Evolutionary conservation across 1,140 invertebrate genomes (phyloP).

Genomic region (Melitaea cinxia): DNA sequence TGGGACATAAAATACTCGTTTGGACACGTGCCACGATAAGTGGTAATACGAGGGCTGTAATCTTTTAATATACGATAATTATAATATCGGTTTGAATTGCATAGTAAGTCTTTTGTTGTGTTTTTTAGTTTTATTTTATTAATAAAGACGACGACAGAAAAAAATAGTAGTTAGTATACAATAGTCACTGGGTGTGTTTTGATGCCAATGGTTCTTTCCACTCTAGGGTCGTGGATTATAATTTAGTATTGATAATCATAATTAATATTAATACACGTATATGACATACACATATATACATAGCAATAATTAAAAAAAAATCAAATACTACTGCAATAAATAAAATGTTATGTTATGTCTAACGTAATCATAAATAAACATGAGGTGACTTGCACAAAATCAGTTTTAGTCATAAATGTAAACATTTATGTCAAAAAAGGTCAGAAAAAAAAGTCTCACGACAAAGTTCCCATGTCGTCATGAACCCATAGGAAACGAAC

Average conservation of each 20-base stretch:
- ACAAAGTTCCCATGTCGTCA: not conserved
- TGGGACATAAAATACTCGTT: slow-evolving; percentile 27
- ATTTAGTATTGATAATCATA: no score
- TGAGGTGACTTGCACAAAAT: not conserved
- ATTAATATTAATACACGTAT: no score
- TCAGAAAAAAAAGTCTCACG: slow-evolving; percentile 13
- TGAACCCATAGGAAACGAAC: slow-evolving; percentile 1
- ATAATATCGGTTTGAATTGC: not conserved
- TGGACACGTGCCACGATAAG: slow-evolving; percentile 24
- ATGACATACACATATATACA: no score
- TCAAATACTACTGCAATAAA: no score
- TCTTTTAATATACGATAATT: slow-evolving; percentile 12
- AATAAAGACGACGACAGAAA: no score
- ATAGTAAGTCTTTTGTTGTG: not conserved
- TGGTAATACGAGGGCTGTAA: slow-evolving; percentile 16
- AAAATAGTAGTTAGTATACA: no score
- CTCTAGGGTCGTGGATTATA: no score
- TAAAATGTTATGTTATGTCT: no score
- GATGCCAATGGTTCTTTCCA: no score
- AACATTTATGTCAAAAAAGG: not conserved
- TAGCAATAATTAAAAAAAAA: no score
- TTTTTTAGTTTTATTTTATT: not conserved
- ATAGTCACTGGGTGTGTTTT: no score
- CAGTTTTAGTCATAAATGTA: not conserved
- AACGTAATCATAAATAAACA: not conserved